Evolutionary conservation across 2,888 invertebrate species (phyloP).

Genomic region (Thumatha senex): DNA sequence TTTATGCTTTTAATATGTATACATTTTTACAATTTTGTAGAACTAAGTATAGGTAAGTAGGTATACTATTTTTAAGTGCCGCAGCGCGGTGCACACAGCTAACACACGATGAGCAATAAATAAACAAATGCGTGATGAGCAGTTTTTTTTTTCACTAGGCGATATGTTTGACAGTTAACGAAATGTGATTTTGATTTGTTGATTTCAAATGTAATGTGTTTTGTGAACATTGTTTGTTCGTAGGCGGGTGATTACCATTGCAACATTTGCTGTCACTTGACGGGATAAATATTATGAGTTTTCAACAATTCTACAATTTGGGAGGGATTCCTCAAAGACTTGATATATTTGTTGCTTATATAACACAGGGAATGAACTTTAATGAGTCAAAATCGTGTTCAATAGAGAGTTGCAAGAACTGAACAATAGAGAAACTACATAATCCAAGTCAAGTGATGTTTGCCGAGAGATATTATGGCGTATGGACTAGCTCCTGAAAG

Average conservation of each 20-base stretch:
- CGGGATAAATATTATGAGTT: slow-evolving; percentile 11
- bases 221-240: neutral
- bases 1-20: too few relatives aligned
- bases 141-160: neutral
- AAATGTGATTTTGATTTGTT: slow-evolving; percentile 17
- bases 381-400: too few relatives aligned
- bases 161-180: slow-evolving; percentile 4
- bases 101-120: neutral
- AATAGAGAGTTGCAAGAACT: neutral
- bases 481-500: neutral
- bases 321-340: neutral
- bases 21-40: too few relatives aligned
- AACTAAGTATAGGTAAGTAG: too few relatives aligned
- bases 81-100: too few relatives aligned
- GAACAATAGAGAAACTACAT: neutral
- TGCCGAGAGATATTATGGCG: neutral
- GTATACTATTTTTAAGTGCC: too few relatives aligned
- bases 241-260: slow-evolving; percentile 1
- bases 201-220: slow-evolving; percentile 15
- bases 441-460: neutral
- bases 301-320: neutral
- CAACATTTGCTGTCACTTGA: slow-evolving; percentile 1
- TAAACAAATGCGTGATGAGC: neutral
- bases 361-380: too few relatives aligned
- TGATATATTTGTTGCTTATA: too few relatives aligned